Evolutionary conservation across 1,140 invertebrate species (phyloP).

Genomic region (Calosoma granatense): DNA sequence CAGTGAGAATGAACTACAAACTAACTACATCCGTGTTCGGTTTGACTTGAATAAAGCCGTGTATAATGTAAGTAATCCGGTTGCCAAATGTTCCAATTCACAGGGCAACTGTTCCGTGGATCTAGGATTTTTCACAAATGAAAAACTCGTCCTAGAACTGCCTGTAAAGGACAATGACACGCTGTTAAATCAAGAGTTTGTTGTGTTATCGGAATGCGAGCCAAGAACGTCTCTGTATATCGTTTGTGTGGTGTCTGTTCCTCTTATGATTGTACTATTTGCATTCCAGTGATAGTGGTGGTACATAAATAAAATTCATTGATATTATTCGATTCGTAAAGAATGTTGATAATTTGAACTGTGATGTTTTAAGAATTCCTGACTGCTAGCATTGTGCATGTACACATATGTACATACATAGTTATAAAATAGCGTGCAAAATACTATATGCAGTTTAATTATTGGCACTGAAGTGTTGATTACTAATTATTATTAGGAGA

Average conservation of each 20-base stretch:
- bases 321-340: no score
- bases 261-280: conserved; percentile 58
- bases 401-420: no score
- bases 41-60: conserved; percentile 59
- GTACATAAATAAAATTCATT: no score
- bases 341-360: no score
- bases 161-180: conserved; percentile 40
- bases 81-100: conserved; percentile 47
- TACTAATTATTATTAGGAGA: no score
- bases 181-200: conserved; percentile 61
- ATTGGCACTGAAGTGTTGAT: no score
- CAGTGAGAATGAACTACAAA: conserved; percentile 66
- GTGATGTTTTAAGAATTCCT: no score
- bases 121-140: conserved; percentile 54
- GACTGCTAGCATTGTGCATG: no score
- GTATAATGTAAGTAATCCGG: conserved; percentile 50
- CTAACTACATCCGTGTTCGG: conserved; percentile 52
- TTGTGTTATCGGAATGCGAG: conserved; percentile 61
- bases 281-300: conserved; percentile 50
- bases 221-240: conserved; percentile 60
- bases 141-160: conserved; percentile 54
- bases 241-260: conserved; percentile 56
- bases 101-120: conserved; percentile 51
- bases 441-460: no score
- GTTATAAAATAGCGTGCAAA: no score